A percentile compares a stretch with the other conserved stretches of the same genome.
Evolutionary conservation across 2,888 invertebrate genomes (phyloP).

Genomic region (Blastobasis adustella): DNA sequence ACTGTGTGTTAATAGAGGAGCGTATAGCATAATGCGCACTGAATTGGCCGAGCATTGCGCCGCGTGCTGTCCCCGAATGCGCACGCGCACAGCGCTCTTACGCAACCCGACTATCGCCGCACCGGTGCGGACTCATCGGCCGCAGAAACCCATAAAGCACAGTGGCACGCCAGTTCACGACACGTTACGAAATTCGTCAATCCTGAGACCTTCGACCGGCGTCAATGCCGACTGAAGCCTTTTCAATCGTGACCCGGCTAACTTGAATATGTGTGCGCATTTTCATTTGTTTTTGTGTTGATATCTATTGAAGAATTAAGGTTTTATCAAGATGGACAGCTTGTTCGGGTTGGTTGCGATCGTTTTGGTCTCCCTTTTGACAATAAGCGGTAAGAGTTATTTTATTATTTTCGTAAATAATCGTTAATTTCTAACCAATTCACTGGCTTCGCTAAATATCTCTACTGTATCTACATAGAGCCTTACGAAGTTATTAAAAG

Average conservation of each 20-base stretch:
- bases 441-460: background rate
- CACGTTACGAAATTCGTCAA: slow-evolving; percentile 48
- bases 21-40: slow-evolving; percentile 6
- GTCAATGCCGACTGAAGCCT: slow-evolving; percentile 50
- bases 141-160: slow-evolving; percentile 30
- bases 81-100: slow-evolving; percentile 42
- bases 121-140: slow-evolving; percentile 31
- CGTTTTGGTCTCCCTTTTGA: slow-evolving; percentile 37
- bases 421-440: background rate
- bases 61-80: slow-evolving; percentile 48
- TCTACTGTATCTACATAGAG: too few relatives aligned
- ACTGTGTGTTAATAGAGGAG: too few relatives aligned
- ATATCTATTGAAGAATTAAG: slow-evolving; percentile 26
- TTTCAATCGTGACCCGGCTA: slow-evolving; percentile 38
- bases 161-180: too few relatives aligned
- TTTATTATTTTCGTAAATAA: background rate
- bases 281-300: slow-evolving; percentile 36
- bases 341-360: slow-evolving; percentile 33
- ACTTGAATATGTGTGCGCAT: slow-evolving; percentile 40
- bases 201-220: slow-evolving; percentile 45
- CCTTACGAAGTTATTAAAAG: too few relatives aligned
- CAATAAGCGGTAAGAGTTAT: slow-evolving; percentile 43
- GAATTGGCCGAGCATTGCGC: slow-evolving; percentile 45
- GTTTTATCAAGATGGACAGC: slow-evolving; percentile 40
- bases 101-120: slow-evolving; percentile 33